phyloP scores from a whole-genome alignment of 2,888 invertebrate species.

The Orthonevra nobilis region DNA sequence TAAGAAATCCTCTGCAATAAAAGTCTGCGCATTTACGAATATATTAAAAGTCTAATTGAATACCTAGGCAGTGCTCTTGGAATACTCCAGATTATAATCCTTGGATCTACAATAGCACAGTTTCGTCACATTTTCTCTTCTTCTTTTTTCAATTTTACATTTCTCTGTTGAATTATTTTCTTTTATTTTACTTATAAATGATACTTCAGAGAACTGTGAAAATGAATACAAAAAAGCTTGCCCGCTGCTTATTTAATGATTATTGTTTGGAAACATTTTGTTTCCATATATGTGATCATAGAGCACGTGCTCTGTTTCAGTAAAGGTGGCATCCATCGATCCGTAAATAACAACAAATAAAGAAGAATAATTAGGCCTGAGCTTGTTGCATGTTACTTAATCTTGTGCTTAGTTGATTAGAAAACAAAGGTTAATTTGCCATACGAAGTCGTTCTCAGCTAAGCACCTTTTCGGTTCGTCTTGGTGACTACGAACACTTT shows the following conservation, averaged over 20 bases:
- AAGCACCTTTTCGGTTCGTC: no score
- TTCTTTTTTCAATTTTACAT: background rate
- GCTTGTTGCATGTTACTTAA: no score
- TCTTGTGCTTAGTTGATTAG: no score
- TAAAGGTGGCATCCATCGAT: conserved; percentile 9
- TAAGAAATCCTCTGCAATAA: conserved; percentile 22
- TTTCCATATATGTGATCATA: background rate
- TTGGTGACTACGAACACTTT: no score
- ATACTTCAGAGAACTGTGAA: no score
- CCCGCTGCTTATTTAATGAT: no score
- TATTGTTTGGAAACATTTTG: no score
- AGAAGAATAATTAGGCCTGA: conserved; percentile 12
- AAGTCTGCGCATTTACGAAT: conserved; percentile 10
- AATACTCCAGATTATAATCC: background rate
- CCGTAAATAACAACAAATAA: conserved; percentile 26
- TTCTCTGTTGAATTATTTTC: background rate
- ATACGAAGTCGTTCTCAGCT: no score
- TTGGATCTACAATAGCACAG: background rate
- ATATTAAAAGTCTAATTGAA: conserved; percentile 3
- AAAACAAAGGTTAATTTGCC: no score
- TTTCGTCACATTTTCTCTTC: background rate
- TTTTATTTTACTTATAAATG: no score
- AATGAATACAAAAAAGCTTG: no score
- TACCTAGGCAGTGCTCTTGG: background rate
- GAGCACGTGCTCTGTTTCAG: background rate